phyloP scores from a whole-genome alignment of 2,888 invertebrate species.

The Laspeyria flexula region DNA sequence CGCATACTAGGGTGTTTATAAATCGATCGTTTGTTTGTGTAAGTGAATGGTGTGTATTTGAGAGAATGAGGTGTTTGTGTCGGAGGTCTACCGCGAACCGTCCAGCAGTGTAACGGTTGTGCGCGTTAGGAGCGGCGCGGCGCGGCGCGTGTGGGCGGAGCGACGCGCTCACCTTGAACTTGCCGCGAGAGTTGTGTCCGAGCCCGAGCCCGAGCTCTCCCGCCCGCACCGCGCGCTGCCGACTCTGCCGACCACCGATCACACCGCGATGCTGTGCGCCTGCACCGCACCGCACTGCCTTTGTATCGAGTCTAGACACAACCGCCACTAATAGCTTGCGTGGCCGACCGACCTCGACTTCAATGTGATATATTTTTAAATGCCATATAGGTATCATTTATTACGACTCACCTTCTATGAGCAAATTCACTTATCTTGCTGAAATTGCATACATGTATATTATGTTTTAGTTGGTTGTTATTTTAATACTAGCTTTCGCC shows the following conservation, averaged over 20 bases:
- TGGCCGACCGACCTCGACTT: constrained; percentile 10
- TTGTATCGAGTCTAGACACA: constrained; percentile 18
- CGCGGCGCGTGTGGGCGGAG: constrained; percentile 81
- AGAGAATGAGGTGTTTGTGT: constrained; percentile 66
- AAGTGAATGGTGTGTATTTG: constrained; percentile 58
- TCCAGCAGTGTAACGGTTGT: constrained; percentile 80
- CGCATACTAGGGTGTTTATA: constrained; percentile 49
- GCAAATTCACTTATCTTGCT: neutral
- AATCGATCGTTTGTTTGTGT: constrained; percentile 60
- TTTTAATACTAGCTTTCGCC: neutral
- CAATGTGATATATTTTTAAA: constrained; percentile 4
- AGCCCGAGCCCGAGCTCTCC: constrained; percentile 28
- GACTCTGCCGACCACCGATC: constrained; percentile 18
- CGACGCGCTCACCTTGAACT: constrained; percentile 85
- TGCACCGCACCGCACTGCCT: constrained; percentile 36
- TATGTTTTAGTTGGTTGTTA: no score
- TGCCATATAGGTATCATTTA: neutral
- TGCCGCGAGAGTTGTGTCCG: constrained; percentile 76
- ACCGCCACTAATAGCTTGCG: constrained; percentile 7
- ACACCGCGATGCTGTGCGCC: constrained; percentile 46
- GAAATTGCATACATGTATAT: neutral
- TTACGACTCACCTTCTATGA: neutral
- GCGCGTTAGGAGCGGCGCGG: constrained; percentile 70
- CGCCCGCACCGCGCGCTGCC: constrained; percentile 18
- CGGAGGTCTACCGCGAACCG: no score